Base-by-base conservation (phyloP, 2,113 vertebrate genomes). In the Lepisosteus osseus region DNA sequence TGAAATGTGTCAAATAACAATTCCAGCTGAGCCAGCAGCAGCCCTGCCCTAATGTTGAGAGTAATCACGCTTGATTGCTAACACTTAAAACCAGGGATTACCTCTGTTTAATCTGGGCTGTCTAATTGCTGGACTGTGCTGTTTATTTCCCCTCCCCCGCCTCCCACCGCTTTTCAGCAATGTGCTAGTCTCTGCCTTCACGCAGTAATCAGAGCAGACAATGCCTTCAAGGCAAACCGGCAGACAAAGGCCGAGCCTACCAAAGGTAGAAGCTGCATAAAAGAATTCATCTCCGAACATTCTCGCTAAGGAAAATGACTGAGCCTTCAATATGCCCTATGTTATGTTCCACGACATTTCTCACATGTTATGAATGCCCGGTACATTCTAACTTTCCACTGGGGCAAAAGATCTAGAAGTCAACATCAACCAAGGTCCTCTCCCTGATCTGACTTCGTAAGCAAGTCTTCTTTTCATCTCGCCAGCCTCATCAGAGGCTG, bases 11-110 rank as follows among this genome's bases (percentile, higher is more conserved):
- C 62, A 64, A 63, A 75, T 80, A 75, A 75, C 73, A 72, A 61
- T 45, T 65, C 56, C 59, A 72, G 78, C 78, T 80, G 81, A 82
- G 76, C 71, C 76, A 82, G 76, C 76, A 78, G 61, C 64, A 73
- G 65, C 62, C 17, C 62, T 42, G 17, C 62, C 5, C 62, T 64
- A 12, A 64, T 64, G 17, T 42, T 64, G 41, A 64, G 4, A 64
- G 62, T 40, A 64, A 78, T 74, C 78, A 80, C 74, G 81, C 70
- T 68, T 82, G 76, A 73, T 70, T 77, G 68, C 72, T 67, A 66
- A 71, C 71, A 61, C 70, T 75, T 80, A 82, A 82, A 75, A 65
- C 62, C 64, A 69, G 76, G 81, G 80, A 78, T 80, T 77, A 54
- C 40, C 68, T 72, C 55, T 63, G n/a, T 55, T 73, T 64, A 47